Evolutionary conservation across 2,113 vertebrate genomes (phyloP), one percentile per base, ranked within the genome.

Genomic region (Vombatus ursinus): DNA sequence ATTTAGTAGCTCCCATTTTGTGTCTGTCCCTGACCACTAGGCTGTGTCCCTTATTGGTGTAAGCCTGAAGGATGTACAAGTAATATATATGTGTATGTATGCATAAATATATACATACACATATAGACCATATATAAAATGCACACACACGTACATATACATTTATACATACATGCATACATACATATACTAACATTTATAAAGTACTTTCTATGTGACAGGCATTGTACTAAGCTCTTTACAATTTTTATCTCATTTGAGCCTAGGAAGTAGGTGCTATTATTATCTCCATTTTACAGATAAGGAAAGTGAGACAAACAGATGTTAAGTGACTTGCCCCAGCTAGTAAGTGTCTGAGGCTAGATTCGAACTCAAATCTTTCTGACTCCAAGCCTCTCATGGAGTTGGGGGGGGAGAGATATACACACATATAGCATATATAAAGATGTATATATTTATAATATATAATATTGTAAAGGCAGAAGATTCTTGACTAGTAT

Each of bases 281-380:
- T 94, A 49, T 92, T 96, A 8, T 92, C 52, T 89, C 50, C 7
- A 14, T 91, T 7, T 57, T 90, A 93, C n/a, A 22, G 5, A 3
- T 44, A 84, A 94, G 90, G 28, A 96, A 26, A 52, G 48, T 23
- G 68, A 93, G 57, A 19, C 23, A 61, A 12, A 14, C 1, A 47
- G 23, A 51, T 54, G 23, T 92, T 91, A 94, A n/a, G 51, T 68
- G 94, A 94, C 91, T 94, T 92, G 50, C 54, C 11, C 8, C 14
- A 49, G 89, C 93, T 89, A 49, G 90, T 47, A 94, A 91, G 47
- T 51, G 51, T n/a, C 37, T 47, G 16, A 50, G 37, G 49, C 49
- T 52, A 47, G 89, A 47, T 26, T 91, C 91, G 16, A 12, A 1
- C 2, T 1, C 14, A 23, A 3, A 28, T 48, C 22, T 2, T n/a